Base-by-base conservation (phyloP, 2,797 vertebrate species). In the Hirundo rustica region DNA sequence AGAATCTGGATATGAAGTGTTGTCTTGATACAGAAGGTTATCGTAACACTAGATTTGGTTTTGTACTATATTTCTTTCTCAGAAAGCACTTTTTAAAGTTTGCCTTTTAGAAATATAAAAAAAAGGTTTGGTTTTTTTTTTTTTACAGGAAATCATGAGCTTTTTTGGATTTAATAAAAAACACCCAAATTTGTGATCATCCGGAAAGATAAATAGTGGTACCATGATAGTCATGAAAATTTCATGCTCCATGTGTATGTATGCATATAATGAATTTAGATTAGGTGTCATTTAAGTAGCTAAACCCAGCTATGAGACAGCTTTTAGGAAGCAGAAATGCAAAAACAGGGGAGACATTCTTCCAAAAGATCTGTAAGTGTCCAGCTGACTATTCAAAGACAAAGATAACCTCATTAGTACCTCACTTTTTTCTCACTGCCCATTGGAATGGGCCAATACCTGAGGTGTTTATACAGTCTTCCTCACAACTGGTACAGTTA, bases 1-100 rank as follows among this genome's bases (percentile, higher is more conserved):
- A 54, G 62, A 92, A 85, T 88, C 85, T 66, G 62, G 48, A 66
- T 91, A 72, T 68, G 70, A 91, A 85, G 70, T 89, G 94, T 95
- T 68, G 88, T 54, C 66, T 62, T 95, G 92, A 93, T 88, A 93
- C 36, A 82, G 87, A 97, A 93, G 77, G 64, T 93, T 88, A 85
- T 70, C 11, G 3, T 92, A 61, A 72, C 51, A 91, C 30, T n/a
- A 72, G 21, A 84, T 70, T 60, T 87, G 14, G 3, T 82, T 82
- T 78, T 67, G 19, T 55, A 36, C 20, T 78, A 58, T 29, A 68
- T 73, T 96, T 88, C 51, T 96, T 91, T 72, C 55, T 86, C 57
- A 81, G 48, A 54, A 65, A 87, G 7, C 10, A 68, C 54, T 96
- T 90, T 64, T 53, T 89, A 84, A 51, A 58, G 25, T 90, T 95